Percentiles rank a stretch among this genome's conserved stretches.
Conservation (phyloP, 2,888 invertebrate species). For the Epirrhoe tristata region DNA sequence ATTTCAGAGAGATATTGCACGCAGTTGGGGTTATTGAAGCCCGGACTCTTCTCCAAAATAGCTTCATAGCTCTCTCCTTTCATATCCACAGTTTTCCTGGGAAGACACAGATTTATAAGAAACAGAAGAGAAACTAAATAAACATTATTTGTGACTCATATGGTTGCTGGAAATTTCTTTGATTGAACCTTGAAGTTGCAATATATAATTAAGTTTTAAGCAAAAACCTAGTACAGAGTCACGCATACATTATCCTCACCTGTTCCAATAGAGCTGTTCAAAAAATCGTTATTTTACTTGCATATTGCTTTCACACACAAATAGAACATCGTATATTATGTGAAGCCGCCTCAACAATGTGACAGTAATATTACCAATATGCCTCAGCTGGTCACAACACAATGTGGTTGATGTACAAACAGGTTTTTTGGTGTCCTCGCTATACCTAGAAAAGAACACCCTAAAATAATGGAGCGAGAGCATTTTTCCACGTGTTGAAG, state of each 20-base stretch:
- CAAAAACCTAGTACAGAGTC: slow-evolving; percentile 54
- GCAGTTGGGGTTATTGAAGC: slow-evolving; percentile 96
- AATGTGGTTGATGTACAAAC: slow-evolving; percentile 67
- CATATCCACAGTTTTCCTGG: slow-evolving; percentile 92
- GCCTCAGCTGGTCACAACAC: slow-evolving; percentile 76
- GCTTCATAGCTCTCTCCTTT: slow-evolving; percentile 92
- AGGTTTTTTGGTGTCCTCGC: slow-evolving; percentile 70
- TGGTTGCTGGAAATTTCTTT: slow-evolving; percentile 58
- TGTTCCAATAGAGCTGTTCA: slow-evolving; percentile 83
- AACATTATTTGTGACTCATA: slow-evolving; percentile 54
- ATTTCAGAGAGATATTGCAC: slow-evolving; percentile 92
- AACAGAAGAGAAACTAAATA: slow-evolving; percentile 47
- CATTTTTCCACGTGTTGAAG: slow-evolving; percentile 48
- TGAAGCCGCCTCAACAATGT: slow-evolving; percentile 79
- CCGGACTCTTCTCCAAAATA: slow-evolving; percentile 92
- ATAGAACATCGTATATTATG: slow-evolving; percentile 80
- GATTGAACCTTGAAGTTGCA: slow-evolving; percentile 35
- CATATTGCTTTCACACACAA: slow-evolving; percentile 82
- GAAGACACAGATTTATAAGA: slow-evolving; percentile 56
- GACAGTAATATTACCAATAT: slow-evolving; percentile 80
- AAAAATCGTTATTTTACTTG: slow-evolving; percentile 82
- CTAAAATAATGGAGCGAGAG: slow-evolving; percentile 70
- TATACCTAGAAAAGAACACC: slow-evolving; percentile 85
- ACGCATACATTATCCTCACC: slow-evolving; percentile 83
- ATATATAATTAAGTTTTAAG: slow-evolving; percentile 55